These are phyloP conservation scores for Drosophila repleta DNA, from an alignment of 1,140 invertebrate species.

Conservation along the genomic window DNA sequence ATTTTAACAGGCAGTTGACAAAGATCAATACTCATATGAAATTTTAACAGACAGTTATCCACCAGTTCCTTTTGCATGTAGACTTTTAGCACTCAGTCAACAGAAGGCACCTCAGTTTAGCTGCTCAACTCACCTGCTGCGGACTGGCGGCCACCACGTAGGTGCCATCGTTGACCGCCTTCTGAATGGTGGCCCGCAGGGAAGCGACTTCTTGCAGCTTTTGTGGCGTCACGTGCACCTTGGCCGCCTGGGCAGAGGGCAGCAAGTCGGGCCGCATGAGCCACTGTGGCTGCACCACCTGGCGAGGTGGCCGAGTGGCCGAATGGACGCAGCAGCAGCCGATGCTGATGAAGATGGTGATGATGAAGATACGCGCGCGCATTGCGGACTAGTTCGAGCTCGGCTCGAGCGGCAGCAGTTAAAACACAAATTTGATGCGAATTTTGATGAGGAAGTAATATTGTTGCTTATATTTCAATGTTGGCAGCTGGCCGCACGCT, in stretches of 20 bases:
- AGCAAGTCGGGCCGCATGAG: constrained; percentile 25
- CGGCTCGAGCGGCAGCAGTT: background rate
- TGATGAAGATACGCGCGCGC: constrained; percentile 5
- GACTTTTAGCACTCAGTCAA: no score
- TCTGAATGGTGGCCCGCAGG: constrained; percentile 53
- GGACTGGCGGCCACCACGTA: constrained; percentile 52
- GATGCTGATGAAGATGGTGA: background rate
- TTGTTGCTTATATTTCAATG: constrained; percentile 6
- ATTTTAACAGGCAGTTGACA: no score
- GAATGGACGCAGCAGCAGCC: background rate
- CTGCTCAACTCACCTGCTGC: constrained; percentile 36
- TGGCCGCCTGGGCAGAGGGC: background rate
- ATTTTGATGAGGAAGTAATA: constrained; percentile 7
- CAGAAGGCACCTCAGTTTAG: no score
- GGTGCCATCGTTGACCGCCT: constrained; percentile 54
- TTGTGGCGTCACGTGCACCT: constrained; percentile 54
- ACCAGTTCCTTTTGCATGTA: no score
- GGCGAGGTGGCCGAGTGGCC: constrained; percentile 29
- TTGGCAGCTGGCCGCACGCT: constrained; percentile 19
- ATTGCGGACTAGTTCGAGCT: constrained; percentile 1
- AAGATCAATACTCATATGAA: no score
- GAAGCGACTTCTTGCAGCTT: constrained; percentile 50
- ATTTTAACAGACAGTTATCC: no score
- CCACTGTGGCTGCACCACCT: constrained; percentile 63
- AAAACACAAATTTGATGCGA: constrained; percentile 1